phyloP scores from a whole-genome alignment of 2,797 vertebrate genomes.

The Acanthurus leucopareius region DNA sequence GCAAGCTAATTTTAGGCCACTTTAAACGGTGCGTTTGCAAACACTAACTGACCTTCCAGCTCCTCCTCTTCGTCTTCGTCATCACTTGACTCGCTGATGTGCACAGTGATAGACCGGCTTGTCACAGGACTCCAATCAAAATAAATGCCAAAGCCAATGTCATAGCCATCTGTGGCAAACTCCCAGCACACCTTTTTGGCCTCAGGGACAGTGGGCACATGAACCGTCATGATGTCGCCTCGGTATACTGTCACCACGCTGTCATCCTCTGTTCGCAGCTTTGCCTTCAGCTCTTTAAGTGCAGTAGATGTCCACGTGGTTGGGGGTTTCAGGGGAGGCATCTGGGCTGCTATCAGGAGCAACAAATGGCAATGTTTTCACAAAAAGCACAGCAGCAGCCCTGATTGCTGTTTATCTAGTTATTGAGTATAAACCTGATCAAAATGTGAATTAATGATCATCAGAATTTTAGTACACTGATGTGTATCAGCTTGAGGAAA shows the following conservation, averaged over 20 bases:
- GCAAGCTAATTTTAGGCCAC: background rate
- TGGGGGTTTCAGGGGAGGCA: conserved; percentile 90
- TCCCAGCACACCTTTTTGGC: conserved; percentile 97
- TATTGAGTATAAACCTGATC: background rate
- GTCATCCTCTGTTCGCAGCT: conserved; percentile 92
- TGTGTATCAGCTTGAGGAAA: conserved; percentile 2
- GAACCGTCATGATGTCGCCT: conserved; percentile 96
- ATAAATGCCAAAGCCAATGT: conserved; percentile 98
- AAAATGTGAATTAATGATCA: background rate
- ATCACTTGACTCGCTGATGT: conserved; percentile 98
- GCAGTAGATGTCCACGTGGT: conserved; percentile 93
- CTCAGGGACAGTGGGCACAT: conserved; percentile 95
- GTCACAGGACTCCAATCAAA: conserved; percentile 97
- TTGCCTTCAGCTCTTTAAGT: conserved; percentile 94
- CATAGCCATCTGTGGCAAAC: conserved; percentile 96
- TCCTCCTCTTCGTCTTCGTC: conserved; percentile 98
- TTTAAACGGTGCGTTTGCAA: background rate
- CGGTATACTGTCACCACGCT: conserved; percentile 93
- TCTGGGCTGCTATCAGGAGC: conserved; percentile 83
- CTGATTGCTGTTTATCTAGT: background rate
- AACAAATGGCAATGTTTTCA: conserved; percentile 7
- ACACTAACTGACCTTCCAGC: conserved; percentile 89
- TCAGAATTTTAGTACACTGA: background rate
- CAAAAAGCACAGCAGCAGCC: conserved; percentile 3
- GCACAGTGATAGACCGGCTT: conserved; percentile 94